A percentile compares a stretch with the other conserved stretches of the same genome.
These are phyloP conservation scores for Pachyramphus minor DNA, from an alignment of 2,113 vertebrate species.

Conservation along the genomic window DNA sequence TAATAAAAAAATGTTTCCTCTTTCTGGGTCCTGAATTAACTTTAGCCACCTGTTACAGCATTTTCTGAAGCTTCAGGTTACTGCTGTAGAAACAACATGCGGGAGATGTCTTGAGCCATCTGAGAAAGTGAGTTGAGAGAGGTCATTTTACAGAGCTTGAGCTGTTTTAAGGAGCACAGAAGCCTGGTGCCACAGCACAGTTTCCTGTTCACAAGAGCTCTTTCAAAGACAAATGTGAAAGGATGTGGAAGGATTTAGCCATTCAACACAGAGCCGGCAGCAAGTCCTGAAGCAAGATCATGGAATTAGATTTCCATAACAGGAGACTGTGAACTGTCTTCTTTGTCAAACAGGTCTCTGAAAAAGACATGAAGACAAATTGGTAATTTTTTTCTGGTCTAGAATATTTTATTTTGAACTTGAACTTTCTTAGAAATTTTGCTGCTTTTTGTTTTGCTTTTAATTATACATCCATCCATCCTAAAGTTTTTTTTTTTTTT, in stretches of 20 bases:
- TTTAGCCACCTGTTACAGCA: not conserved
- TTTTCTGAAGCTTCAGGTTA: constrained; percentile 10
- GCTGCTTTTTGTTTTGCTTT: not conserved
- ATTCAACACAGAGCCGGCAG: accelerated
- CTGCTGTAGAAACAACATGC: not conserved
- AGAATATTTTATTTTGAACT: not conserved
- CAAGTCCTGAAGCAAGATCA: not conserved
- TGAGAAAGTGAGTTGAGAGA: not conserved
- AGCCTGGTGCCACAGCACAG: not conserved
- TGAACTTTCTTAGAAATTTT: not conserved
- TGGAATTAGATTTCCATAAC: not conserved
- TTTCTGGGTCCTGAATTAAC: not conserved
- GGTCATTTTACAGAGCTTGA: not conserved
- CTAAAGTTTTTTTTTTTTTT: not conserved
- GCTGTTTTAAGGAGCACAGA: not conserved
- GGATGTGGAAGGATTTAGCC: not conserved
- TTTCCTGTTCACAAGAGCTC: not conserved
- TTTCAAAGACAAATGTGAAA: not conserved
- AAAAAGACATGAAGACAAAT: not conserved
- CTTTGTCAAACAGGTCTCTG: not conserved
- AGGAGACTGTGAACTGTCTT: not conserved
- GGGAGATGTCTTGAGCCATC: not conserved
- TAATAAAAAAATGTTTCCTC: not conserved
- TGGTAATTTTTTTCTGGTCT: not conserved
- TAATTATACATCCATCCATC: not conserved